A percentile compares a stretch with the other conserved stretches of the same genome.
phyloP scores from a whole-genome alignment of 2,888 invertebrate species.

The Latheticus oryzae region DNA sequence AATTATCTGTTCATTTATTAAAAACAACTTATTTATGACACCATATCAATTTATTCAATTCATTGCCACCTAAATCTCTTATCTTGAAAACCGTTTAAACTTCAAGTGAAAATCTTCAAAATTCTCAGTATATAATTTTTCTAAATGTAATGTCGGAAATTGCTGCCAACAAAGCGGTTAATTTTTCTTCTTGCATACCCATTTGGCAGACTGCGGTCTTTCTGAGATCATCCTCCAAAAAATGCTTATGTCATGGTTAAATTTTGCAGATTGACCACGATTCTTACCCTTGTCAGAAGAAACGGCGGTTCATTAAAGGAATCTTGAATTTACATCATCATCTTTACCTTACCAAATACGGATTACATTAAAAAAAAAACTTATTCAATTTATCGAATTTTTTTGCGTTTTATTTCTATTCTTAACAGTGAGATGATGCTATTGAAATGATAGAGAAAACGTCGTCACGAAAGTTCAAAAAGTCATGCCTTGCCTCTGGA shows the following conservation, averaged over 20 bases:
- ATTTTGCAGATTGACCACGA: conserved; percentile 31
- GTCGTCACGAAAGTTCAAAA: conserved; percentile 36
- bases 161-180: conserved; percentile 10
- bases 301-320: conserved; percentile 22
- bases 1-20: conserved; percentile 26
- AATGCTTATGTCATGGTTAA: conserved; percentile 45
- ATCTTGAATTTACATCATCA: conserved; percentile 7
- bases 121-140: too few species aligned
- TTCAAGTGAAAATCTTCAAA: too few species aligned
- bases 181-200: conserved; percentile 24
- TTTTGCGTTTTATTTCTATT: conserved; percentile 8
- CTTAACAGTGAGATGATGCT: conserved; percentile 1
- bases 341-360: too few species aligned
- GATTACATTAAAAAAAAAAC: too few species aligned
- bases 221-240: conserved; percentile 48
- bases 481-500: conserved; percentile 29
- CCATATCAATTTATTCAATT: conserved; percentile 30
- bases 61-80: conserved; percentile 16
- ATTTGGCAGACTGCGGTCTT: conserved; percentile 39
- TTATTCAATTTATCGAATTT: too few species aligned
- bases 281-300: conserved; percentile 34
- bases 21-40: conserved; percentile 30
- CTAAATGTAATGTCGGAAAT: too few species aligned
- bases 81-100: too few species aligned
- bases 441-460: conserved; percentile 23